phyloP scores from a whole-genome alignment of 2,888 invertebrate genomes.

The Callinectes sapidus region DNA sequence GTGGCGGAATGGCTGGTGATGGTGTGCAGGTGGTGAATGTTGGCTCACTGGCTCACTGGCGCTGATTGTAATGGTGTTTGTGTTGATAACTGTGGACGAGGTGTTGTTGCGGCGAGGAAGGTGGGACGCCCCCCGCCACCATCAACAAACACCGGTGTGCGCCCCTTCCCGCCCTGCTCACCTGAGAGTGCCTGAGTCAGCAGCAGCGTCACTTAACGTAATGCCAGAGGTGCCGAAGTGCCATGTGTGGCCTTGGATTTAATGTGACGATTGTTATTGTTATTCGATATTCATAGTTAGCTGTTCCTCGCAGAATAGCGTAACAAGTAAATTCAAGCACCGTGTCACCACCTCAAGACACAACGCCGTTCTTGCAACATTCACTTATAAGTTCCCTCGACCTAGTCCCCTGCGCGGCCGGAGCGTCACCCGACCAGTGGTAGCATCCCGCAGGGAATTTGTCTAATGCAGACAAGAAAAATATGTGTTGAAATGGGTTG shows the following conservation, averaged over 20 bases:
- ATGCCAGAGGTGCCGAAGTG: neutral
- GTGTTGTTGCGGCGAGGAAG: constrained; percentile 14
- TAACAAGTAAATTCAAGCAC: neutral
- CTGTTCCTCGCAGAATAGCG: neutral
- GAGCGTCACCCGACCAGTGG: constrained; percentile 11
- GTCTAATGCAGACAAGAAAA: constrained; percentile 57
- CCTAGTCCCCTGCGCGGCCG: neutral
- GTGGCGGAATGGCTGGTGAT: neutral
- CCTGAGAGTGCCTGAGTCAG: constrained; percentile 19
- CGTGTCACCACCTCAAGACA: neutral
- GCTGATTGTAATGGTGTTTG: constrained; percentile 37
- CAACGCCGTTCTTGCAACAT: neutral
- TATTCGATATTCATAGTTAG: neutral
- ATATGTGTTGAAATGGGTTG: constrained; percentile 61
- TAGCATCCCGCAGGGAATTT: constrained; percentile 42
- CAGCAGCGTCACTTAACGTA: neutral
- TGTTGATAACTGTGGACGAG: constrained; percentile 37
- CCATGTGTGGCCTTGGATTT: neutral
- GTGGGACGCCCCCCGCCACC: constrained; percentile 27
- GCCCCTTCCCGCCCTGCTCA: neutral
- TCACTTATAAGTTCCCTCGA: neutral
- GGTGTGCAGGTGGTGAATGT: constrained; percentile 13
- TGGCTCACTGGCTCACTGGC: neutral
- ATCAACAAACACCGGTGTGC: constrained; percentile 19
- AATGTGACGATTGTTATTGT: neutral